phyloP scores from a whole-genome alignment of 2,113 vertebrate genomes.

The Mustela lutreola region DNA sequence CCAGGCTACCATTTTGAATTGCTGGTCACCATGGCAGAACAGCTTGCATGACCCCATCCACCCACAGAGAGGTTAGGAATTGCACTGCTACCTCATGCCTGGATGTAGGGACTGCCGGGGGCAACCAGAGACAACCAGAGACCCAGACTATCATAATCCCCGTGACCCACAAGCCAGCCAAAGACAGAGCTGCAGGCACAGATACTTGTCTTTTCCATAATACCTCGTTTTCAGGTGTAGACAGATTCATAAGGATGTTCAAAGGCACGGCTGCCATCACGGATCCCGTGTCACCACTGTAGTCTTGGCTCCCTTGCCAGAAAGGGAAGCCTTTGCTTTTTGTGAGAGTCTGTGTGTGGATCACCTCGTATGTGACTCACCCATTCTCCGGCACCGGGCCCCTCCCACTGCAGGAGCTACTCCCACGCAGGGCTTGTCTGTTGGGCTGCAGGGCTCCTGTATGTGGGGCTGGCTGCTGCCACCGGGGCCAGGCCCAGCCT shows the following conservation, averaged over 20 bases:
- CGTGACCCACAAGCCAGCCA: background rate
- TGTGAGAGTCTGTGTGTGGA: background rate
- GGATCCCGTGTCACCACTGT: background rate
- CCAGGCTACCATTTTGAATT: background rate
- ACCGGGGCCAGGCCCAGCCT: background rate
- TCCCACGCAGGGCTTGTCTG: slow-evolving; percentile 60
- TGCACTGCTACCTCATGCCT: background rate
- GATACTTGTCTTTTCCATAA: background rate
- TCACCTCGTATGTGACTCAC: slow-evolving; percentile 67
- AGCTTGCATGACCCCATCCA: background rate
- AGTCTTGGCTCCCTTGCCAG: background rate
- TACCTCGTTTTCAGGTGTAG: background rate
- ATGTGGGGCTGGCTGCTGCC: background rate
- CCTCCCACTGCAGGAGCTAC: slow-evolving; percentile 58
- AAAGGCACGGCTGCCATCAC: background rate
- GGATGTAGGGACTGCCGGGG: background rate
- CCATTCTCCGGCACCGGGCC: background rate
- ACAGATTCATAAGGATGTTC: background rate
- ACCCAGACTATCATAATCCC: background rate
- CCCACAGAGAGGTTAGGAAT: background rate
- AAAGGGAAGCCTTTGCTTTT: slow-evolving; percentile 27
- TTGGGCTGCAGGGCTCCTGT: slow-evolving; percentile 23
- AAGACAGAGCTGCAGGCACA: background rate
- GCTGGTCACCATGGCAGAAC: background rate
- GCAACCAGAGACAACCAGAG: background rate